Base-by-base conservation (phyloP, 2,113 vertebrate genomes). In the Elgaria multicarinata region DNA sequence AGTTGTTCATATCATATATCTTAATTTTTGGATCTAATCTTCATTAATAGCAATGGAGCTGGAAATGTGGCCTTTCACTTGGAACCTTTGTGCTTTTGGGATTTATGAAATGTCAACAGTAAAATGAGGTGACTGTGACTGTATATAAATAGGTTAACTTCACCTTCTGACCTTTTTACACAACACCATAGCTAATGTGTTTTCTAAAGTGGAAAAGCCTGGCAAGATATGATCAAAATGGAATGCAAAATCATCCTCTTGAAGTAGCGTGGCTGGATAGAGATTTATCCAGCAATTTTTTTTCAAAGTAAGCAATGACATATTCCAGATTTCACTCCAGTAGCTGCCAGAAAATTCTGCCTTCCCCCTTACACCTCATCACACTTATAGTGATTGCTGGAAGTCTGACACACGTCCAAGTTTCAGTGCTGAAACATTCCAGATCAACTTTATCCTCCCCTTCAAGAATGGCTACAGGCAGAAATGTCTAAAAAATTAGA, bases 21-120 rank as follows among this genome's bases (percentile, higher is more conserved):
- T 50, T 77, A 77, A 77, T 46, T 28, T 50, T 31, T 31, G 16
- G 10, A 77, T 44, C n/a, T 36, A 33, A 79, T 50, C 5, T 79
- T 79, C 44, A 33, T 12, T 79, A 79, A 79, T 79, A 53, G 16
- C 53, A 87, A 89, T 0, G 33, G 82, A 87, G 90, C 87, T 93
- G 64, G 80, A 94, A 92, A 91, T 50, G 31, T 90, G 44, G 88
- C 55, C 26, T 75, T 36, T 6, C 3, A 85, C 89, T 94, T 94
- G 87, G 87, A 82, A 94, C 74, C 71, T 86, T 92, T 72, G 83
- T 83, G 71, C 2, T 44, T 74, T 76, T n/a, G 72, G 76, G 86
- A 80, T 82, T 89, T 75, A 92, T 87, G 79, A 33, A 88, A 8
- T 80, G 18, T 6, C 33, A 55, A 79, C 26, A 18, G 13, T 16